Evolutionary conservation across 1,140 invertebrate species (phyloP), one percentile per base, ranked within the genome.

Genomic region (Drosophila repletoides): DNA sequence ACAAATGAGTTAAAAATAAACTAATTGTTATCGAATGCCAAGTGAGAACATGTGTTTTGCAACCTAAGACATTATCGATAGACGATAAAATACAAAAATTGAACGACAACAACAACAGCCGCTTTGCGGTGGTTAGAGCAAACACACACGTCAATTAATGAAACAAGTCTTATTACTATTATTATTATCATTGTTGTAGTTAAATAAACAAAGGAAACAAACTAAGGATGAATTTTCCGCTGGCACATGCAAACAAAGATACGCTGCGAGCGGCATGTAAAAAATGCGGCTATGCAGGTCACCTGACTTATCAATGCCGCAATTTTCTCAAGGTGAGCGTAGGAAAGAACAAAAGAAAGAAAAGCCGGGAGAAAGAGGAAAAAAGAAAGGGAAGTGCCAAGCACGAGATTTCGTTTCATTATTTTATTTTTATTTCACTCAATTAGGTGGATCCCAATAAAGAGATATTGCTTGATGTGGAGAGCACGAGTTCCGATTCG

Each of bases 301-400:
- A 99, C 91, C 92, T 99, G 74, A 98, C 98, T 9, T 99, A 95
- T 91, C 97, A 99, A 90, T 99, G 98, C 90, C 91, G 97, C 76
- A 99, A 99, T 90, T 98, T 99, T 91, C 94, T 99, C 26, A 97
- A 98, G 93, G 94, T 97, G 65, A 95, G 43, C 46, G 38, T 51
- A 45, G 43, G 46, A 46, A 41, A 33, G 9, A 31, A 26, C 28
- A 38, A 38, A 52, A 26, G 29, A 41, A 21, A 34, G n/a, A 22
- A 22, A n/a, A 34, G 28, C 43, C 6, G 14, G 24, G 10, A 15
- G 5, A 26, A 6, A 19, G 3, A 51, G 21, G 15, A 10, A 38
- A 22, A 14, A 10, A 28, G 22, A 52, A 49, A 21, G 10, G 6
- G 36, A 34, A 15, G 2, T n/a, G 9, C 2, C 5, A 33, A 59